Conservation (phyloP, 1,140 invertebrate genomes). For the Yoshiicerus persimilis region DNA sequence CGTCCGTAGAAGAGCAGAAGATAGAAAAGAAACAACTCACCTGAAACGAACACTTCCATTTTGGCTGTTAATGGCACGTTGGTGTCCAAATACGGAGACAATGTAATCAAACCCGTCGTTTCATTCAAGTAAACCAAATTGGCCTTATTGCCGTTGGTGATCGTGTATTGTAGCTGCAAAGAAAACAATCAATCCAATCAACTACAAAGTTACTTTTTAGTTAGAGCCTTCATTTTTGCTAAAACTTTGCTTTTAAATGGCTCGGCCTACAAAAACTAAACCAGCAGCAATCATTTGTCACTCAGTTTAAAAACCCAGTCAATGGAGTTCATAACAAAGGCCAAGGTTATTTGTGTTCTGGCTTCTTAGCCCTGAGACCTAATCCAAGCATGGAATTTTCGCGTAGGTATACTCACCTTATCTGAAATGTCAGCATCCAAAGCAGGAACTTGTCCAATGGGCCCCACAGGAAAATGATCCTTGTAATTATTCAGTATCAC, state of each 20-base stretch:
- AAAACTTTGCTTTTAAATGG: not conserved
- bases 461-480: slow-evolving; percentile 84
- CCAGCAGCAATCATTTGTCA: not conserved
- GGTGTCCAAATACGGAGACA: slow-evolving; percentile 91
- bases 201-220: not conserved
- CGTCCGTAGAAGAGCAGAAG: not conserved
- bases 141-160: slow-evolving; percentile 90
- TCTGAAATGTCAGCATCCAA: slow-evolving; percentile 88
- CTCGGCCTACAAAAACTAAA: not conserved
- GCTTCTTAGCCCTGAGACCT: not conserved
- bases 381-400: not conserved
- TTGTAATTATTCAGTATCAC: slow-evolving; percentile 96
- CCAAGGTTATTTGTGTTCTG: not conserved
- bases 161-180: slow-evolving; percentile 67
- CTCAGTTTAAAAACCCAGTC: not conserved
- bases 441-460: slow-evolving; percentile 88
- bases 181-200: not conserved
- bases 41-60: slow-evolving; percentile 90
- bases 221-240: not conserved
- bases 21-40: slow-evolving; percentile 53
- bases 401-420: slow-evolving; percentile 51
- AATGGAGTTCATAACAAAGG: not conserved
- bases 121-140: slow-evolving; percentile 82
- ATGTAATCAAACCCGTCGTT: slow-evolving; percentile 77
- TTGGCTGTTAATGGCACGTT: slow-evolving; percentile 91